Percentiles rank a stretch among this genome's conserved stretches.
These are phyloP conservation scores for Cephalotes varians DNA, from an alignment of 2,888 invertebrate genomes.

Conservation along the genomic window DNA sequence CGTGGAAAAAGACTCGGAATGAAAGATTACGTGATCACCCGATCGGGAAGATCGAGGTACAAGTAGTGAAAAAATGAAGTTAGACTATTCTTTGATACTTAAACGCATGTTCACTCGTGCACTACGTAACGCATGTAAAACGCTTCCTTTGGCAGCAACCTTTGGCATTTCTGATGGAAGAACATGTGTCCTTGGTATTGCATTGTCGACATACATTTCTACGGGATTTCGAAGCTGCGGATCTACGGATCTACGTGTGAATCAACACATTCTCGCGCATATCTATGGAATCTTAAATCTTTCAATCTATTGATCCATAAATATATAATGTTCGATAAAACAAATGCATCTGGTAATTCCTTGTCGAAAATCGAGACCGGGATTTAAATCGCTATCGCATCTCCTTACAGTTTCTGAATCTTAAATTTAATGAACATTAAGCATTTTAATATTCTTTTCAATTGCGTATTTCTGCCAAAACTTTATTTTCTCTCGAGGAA, in stretches of 20 bases:
- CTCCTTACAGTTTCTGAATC: neutral
- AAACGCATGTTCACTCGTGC: neutral
- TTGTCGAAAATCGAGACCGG: neutral
- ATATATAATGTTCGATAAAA: neutral
- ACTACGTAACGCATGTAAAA: neutral
- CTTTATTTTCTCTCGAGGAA: neutral
- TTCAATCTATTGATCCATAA: neutral
- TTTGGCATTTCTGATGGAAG: constrained; percentile 31
- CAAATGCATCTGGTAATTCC: neutral
- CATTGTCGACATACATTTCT: constrained; percentile 8
- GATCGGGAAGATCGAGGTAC: constrained; percentile 37
- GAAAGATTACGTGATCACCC: constrained; percentile 11
- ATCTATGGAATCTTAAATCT: neutral
- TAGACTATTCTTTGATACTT: constrained; percentile 46
- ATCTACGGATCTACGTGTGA: neutral
- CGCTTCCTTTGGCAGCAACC: neutral
- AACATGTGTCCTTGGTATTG: neutral
- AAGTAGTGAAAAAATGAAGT: constrained; percentile 52
- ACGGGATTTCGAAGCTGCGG: constrained; percentile 1
- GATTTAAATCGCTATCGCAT: neutral
- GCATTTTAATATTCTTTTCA: neutral
- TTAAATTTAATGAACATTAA: neutral
- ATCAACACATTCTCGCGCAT: neutral
- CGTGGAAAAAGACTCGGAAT: constrained; percentile 44
- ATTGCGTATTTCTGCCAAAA: neutral